Base-by-base conservation (phyloP, 2,888 invertebrate genomes). In the Rambutsinella grinnellia region DNA sequence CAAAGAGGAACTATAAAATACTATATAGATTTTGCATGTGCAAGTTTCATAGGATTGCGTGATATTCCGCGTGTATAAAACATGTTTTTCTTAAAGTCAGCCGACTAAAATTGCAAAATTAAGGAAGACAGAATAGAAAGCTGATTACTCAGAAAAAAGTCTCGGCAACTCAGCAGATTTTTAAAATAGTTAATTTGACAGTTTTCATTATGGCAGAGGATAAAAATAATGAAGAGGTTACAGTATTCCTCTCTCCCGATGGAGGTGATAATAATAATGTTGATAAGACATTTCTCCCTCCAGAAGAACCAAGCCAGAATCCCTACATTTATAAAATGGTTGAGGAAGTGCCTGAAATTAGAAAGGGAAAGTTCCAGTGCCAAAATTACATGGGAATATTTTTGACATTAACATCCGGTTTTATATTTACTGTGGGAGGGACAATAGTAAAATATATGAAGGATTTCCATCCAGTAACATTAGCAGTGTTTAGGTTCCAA, bases 401-500 rank as follows among this genome's bases (percentile, higher is more conserved):
- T 27, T 62, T 77, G 19, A 70, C 79, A 2, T 57, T 80, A 0
- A 66, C 77, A 2, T 67, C 76, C 3, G 69, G 78, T 2, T 53
- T 80, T 13, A 65, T 77, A 3, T 81, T 81, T 26, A 72, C 81
- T 1, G 27, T 79, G 2, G 70, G 61, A 1, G 74, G 77, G 15
- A 23, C 80, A 8, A 71, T 80, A 19, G 74, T 80, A 5, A 81
- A 81, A 46, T 74, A 72, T 36, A 60, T 81, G 68, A 76, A 71
- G n/a, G 72, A 70, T 10, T 81, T 70, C 57, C 78, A 81, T 69
- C 80, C 80, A 10, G 67, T 79, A 13, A 76, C 49, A 23, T 69
- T 76, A 23, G 77, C 67, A 10, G 56, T 76, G 1, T 81, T 57
- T 57, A 71, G 81, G 49, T 81, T 81, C 56, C 80, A 80, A 56